These are phyloP conservation scores for Trissonchulus latispiculum DNA, from an alignment of 2,888 invertebrate species.

Conservation along the genomic window DNA sequence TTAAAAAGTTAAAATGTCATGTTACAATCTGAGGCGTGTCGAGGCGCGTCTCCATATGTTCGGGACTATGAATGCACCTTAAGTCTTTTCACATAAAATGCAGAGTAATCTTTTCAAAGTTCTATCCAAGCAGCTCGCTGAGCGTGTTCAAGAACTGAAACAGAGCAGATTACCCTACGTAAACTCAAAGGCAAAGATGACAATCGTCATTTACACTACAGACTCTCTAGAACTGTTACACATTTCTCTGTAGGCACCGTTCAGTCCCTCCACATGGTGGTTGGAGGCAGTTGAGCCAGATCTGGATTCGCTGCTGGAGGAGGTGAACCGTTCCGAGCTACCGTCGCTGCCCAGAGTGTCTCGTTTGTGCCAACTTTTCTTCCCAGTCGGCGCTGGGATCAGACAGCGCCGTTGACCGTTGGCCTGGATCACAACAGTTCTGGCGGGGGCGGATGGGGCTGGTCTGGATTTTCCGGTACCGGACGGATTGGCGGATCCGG, in stretches of 20 bases:
- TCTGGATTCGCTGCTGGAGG: background rate
- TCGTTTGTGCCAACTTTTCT: background rate
- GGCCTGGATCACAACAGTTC: too few relatives aligned
- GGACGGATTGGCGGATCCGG: background rate
- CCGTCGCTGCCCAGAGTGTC: background rate
- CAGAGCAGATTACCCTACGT: too few relatives aligned
- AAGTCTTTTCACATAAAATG: too few relatives aligned
- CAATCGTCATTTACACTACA: background rate
- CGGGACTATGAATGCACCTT: too few relatives aligned
- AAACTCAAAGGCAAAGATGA: background rate
- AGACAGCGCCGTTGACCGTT: background rate
- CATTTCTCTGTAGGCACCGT: background rate
- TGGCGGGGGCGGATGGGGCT: background rate
- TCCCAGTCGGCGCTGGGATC: background rate
- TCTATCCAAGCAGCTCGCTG: too few relatives aligned
- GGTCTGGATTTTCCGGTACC: background rate
- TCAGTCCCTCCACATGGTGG: background rate
- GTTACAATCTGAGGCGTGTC: too few relatives aligned
- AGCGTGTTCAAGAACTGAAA: too few relatives aligned
- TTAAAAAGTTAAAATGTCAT: too few relatives aligned
- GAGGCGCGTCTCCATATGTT: too few relatives aligned
- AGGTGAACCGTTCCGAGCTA: background rate
- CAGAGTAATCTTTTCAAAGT: too few relatives aligned
- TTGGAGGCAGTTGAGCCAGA: background rate
- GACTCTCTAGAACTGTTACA: background rate